Percentiles rank a stretch among this genome's conserved stretches.
Conservation (phyloP, 1,140 invertebrate genomes). For the Pomacea maculata region DNA sequence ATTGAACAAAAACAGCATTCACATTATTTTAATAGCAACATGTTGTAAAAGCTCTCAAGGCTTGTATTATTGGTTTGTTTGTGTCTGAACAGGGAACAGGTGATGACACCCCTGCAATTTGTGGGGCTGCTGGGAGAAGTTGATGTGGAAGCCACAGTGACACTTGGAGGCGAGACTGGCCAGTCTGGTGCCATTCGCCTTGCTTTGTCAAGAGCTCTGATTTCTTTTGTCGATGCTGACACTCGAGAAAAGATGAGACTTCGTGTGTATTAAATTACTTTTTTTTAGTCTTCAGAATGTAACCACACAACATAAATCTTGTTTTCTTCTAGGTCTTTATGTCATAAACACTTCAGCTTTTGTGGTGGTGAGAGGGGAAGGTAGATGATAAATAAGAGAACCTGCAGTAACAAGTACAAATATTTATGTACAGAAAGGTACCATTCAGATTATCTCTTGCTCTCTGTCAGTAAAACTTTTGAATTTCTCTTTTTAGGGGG, state of each 20-base stretch:
- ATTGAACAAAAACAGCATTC: too few relatives aligned
- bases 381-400: not conserved
- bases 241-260: constrained; percentile 87
- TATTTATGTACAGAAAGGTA: not conserved
- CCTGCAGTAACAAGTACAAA: not conserved
- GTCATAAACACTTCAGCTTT: not conserved
- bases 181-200: constrained; percentile 87
- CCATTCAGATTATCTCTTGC: not conserved
- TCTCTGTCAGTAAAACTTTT: constrained; percentile 8
- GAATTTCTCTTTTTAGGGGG: constrained; percentile 75
- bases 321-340: not conserved
- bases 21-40: too few relatives aligned
- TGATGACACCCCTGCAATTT: constrained; percentile 88
- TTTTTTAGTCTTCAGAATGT: not conserved
- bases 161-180: constrained; percentile 75
- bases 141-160: constrained; percentile 82
- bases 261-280: constrained; percentile 68
- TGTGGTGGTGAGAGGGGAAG: not conserved
- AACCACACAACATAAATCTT: too few relatives aligned
- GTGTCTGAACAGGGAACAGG: constrained; percentile 66
- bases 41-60: too few relatives aligned
- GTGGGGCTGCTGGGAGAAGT: constrained; percentile 79
- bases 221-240: constrained; percentile 81
- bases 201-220: constrained; percentile 81
- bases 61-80: constrained; percentile 5